phyloP scores from a whole-genome alignment of 2,888 invertebrate genomes.

The Dryomyza anilis region DNA sequence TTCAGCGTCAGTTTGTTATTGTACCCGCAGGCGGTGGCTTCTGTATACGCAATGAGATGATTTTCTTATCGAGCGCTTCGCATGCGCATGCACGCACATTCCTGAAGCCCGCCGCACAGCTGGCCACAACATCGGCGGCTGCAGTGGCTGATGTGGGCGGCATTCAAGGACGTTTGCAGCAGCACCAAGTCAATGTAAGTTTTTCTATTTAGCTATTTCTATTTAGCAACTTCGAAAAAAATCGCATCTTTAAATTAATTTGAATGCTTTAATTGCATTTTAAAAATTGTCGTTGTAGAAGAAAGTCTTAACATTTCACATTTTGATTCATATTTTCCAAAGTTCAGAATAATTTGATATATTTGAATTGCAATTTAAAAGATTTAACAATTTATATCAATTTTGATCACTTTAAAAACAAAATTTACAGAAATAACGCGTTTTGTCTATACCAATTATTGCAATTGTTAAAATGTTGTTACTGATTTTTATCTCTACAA shows the following conservation, averaged over 20 bases:
- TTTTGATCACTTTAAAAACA: no score
- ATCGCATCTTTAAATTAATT: not conserved
- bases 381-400: no score
- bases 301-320: no score
- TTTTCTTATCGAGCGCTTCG: conserved; percentile 78
- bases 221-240: not conserved
- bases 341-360: no score
- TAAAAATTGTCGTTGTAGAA: no score
- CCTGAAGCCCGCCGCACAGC: conserved; percentile 38
- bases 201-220: not conserved
- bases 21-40: conserved; percentile 80
- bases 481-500: no score
- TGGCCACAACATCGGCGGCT: conserved; percentile 44
- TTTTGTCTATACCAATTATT: no score
- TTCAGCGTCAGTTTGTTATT: conserved; percentile 78
- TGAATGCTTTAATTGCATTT: no score
- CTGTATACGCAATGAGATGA: conserved; percentile 84
- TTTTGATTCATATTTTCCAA: no score
- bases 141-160: conserved; percentile 27
- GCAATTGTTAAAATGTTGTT: no score
- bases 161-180: conserved; percentile 49
- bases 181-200: conserved; percentile 40
- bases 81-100: conserved; percentile 64
- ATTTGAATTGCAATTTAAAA: no score
- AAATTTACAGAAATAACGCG: no score